A percentile compares a stretch with the other conserved stretches of the same genome.
Conservation (phyloP, 1,140 invertebrate species). For the Acromyrmex echinatior region DNA sequence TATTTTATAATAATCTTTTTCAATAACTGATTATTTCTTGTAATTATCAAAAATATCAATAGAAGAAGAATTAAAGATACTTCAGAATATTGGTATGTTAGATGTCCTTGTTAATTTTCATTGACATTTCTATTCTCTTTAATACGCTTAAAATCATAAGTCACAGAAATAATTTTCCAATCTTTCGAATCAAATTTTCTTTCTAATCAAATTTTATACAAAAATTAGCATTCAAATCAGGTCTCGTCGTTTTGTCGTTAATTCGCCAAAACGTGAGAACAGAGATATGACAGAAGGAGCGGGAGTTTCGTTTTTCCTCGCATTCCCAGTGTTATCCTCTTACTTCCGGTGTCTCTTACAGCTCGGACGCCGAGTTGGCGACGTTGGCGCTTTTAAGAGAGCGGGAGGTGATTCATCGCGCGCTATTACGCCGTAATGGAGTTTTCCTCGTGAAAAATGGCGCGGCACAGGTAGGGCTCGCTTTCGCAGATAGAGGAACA, state of each 20-base stretch:
- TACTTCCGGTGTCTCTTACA: conserved; percentile 64
- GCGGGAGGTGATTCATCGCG: conserved; percentile 80
- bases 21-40: background rate
- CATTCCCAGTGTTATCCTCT: conserved; percentile 54
- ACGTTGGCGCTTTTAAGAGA: conserved; percentile 75
- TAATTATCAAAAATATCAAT: background rate
- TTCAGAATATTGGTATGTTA: background rate
- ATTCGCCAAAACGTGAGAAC: conserved; percentile 43
- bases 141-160: background rate
- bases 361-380: conserved; percentile 64
- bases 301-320: conserved; percentile 52
- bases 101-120: background rate
- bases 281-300: conserved; percentile 58
- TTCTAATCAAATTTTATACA: background rate
- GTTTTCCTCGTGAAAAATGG: conserved; percentile 80
- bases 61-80: background rate
- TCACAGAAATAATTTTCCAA: background rate
- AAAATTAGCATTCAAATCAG: conserved; percentile 8
- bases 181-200: background rate
- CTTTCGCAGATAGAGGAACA: conserved; percentile 60
- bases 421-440: conserved; percentile 82
- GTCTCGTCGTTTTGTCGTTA: conserved; percentile 46
- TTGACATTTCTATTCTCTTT: background rate
- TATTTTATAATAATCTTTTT: background rate
- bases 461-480: conserved; percentile 76